A percentile compares a stretch with the other conserved stretches of the same genome.
phyloP scores from a whole-genome alignment of 64 coral and sea anemone species.

The Montipora capricornis region DNA sequence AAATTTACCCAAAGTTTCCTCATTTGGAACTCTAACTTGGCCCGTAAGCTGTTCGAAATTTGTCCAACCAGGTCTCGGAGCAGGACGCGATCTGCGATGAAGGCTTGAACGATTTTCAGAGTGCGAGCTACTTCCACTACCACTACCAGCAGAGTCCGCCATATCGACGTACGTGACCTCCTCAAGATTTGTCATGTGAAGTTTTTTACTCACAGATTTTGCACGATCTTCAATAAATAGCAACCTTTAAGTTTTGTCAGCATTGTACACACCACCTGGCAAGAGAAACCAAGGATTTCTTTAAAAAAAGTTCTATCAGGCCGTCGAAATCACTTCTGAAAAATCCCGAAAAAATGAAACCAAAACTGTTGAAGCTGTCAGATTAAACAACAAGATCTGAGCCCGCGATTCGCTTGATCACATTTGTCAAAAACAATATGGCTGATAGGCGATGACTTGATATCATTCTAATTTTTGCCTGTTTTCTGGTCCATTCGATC shows the following conservation, averaged over 20 bases:
- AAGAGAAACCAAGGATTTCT: not conserved
- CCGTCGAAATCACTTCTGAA: too few relatives aligned
- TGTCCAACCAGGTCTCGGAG: not conserved
- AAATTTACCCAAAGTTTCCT: not conserved
- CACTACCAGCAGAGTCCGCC: conserved; percentile 21
- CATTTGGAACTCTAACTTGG: not conserved
- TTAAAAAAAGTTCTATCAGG: not conserved
- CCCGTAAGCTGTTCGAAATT: not conserved
- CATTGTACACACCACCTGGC: not conserved
- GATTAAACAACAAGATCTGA: too few relatives aligned
- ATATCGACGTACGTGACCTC: conserved; percentile 25
- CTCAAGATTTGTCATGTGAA: not conserved
- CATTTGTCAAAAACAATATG: too few relatives aligned
- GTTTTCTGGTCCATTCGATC: too few relatives aligned
- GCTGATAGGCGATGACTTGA: too few relatives aligned
- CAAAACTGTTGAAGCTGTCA: not conserved
- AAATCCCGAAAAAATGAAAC: not conserved
- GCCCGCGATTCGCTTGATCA: too few relatives aligned
- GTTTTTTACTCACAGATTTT: not conserved
- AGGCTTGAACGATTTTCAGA: not conserved
- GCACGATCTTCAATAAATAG: not conserved
- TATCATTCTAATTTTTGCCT: too few relatives aligned
- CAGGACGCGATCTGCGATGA: not conserved
- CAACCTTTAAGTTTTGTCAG: conserved; percentile 26
- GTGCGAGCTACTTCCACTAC: conserved; percentile 4